phyloP scores from a whole-genome alignment of 2,797 vertebrate genomes.

The Melanogrammus aeglefinus region DNA sequence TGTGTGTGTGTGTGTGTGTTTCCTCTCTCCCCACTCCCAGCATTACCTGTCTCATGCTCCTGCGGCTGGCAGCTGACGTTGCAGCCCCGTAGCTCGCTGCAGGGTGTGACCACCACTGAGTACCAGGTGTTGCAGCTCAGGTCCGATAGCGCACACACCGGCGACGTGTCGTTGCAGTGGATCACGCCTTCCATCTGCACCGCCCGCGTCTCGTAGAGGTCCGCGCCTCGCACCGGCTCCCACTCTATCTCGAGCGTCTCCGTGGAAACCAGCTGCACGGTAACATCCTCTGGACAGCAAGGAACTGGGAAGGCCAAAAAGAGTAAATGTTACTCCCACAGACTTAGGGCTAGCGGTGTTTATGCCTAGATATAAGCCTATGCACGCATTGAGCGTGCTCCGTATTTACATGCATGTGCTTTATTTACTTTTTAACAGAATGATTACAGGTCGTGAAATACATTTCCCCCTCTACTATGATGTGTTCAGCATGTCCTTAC shows the following conservation, averaged over 20 bases:
- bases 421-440: background rate
- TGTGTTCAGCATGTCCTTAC: background rate
- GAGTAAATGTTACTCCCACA: background rate
- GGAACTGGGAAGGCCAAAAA: constrained; percentile 72
- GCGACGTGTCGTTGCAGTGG: constrained; percentile 81
- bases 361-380: background rate
- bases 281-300: constrained; percentile 82
- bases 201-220: constrained; percentile 83
- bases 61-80: constrained; percentile 74
- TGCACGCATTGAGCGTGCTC: background rate
- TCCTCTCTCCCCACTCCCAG: too few species aligned
- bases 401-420: background rate
- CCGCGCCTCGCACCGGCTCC: constrained; percentile 83
- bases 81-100: constrained; percentile 82
- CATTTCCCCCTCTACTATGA: background rate
- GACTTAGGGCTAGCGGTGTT: background rate
- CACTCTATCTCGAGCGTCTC: constrained; percentile 84
- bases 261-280: constrained; percentile 71
- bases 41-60: constrained; percentile 79
- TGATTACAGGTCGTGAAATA: background rate
- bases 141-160: constrained; percentile 82
- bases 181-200: constrained; percentile 43
- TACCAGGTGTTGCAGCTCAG: constrained; percentile 81
- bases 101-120: constrained; percentile 78
- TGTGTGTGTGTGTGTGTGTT: background rate